Base-by-base conservation (phyloP, 2,888 invertebrate species). In the Hirtodrosophila trivittata region DNA sequence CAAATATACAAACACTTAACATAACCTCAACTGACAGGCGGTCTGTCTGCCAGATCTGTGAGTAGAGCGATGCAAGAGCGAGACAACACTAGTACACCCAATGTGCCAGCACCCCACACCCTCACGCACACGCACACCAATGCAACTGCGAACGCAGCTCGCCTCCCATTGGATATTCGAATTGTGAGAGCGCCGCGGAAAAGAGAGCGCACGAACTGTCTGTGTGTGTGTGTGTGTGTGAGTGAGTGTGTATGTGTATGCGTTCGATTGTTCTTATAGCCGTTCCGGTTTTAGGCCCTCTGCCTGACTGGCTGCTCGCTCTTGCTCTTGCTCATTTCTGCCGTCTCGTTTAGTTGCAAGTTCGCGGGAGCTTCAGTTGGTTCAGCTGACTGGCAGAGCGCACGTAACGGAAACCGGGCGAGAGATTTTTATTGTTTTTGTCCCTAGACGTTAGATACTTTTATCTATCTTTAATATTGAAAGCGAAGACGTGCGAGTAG, bases 1-100 rank as follows among this genome's bases (percentile, higher is more conserved):
- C 89, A 87, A 88, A 88, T 87, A 85, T 81, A 80, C 81, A 75
- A 81, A 83, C 86, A 83, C 78, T 86, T 82, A 88, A 83, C 82
- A 87, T 86, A 88, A 86, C 88, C 88, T 84, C 88, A 87, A 84
- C 77, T 82, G 88, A 85, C 83, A 80, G 78, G 47, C 65, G 49
- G 49, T 41, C 59, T 49, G 50, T 39, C 49, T 6, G 30, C 49
- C 42, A 4, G 28, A n/a, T 28, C 28, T 28, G 28, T 28, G 18
- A 38, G 35, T 39, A 59, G 54, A 37, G 45, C 30, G 32, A 35
- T 14, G 65, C 6, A 0, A 18, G 58, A 80, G 62, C 54, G 66
- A 43, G 87, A 84, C 64, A 58, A 77, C 85, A 16, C 38, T 72
- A 81, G 50, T 50, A 45, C 26, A 35, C 18, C 1, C 18, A 21